phyloP scores from a whole-genome alignment of 2,888 invertebrate species.

The Clusia tigrina region DNA sequence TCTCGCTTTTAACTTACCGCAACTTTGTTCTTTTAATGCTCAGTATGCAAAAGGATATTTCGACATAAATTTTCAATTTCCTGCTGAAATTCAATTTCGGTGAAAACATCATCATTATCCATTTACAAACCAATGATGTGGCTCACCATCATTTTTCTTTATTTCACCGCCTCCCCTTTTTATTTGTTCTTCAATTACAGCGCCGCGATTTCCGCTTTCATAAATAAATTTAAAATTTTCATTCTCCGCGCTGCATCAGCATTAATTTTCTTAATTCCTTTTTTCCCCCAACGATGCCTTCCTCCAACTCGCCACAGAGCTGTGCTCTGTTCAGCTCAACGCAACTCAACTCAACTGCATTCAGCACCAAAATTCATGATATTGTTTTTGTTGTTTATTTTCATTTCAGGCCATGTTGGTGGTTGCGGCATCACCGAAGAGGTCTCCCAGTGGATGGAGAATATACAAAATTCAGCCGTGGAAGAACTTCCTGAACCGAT shows the following conservation, averaged over 20 bases:
- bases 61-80: neutral
- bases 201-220: slow-evolving; percentile 48
- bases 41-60: too few species aligned
- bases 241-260: slow-evolving; percentile 46
- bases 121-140: neutral
- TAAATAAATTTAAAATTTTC: slow-evolving; percentile 1
- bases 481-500: slow-evolving; percentile 66
- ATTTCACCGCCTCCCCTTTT: neutral
- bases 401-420: slow-evolving; percentile 75
- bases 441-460: slow-evolving; percentile 91
- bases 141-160: neutral
- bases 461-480: slow-evolving; percentile 80
- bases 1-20: too few species aligned
- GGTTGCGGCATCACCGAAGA: slow-evolving; percentile 91
- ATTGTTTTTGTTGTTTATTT: slow-evolving; percentile 13
- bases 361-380: slow-evolving; percentile 5
- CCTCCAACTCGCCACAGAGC: neutral
- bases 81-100: neutral
- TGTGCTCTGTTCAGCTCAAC: neutral
- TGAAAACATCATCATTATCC: too few species aligned
- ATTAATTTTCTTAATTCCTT: slow-evolving; percentile 43
- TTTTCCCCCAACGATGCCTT: neutral
- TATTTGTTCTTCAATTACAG: slow-evolving; percentile 45
- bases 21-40: too few species aligned
- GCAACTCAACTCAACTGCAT: neutral